Base-by-base conservation (phyloP, 2,888 invertebrate genomes). In the Pachydiplax longipennis region DNA sequence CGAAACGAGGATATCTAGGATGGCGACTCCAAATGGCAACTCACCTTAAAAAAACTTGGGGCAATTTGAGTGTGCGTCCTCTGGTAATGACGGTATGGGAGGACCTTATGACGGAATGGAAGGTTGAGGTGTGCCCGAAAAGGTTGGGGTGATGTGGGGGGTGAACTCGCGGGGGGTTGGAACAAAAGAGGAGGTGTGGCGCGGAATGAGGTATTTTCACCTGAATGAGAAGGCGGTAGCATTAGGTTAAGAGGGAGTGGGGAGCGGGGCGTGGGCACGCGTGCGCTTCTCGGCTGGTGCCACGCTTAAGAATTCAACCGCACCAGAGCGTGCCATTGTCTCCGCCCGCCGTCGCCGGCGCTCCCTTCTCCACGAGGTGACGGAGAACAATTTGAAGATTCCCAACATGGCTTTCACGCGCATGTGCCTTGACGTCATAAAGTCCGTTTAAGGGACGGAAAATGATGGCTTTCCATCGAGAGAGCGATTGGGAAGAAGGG, bases 301-400 rank as follows among this genome's bases (percentile, higher is more conserved):
- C 87, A 87, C 87, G 87, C 87, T 87, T 87, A 87, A 87, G 61
- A 87, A 87, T 87, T 37, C 65, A 87, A 2, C 87, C 15, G 87
- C 87, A n/a, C 87, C 83, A 83, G 83, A 83, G 83, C 83, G 83
- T 83, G 83, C 58, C 87, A 87, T 87, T 87, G 87, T 87, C 87
- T 87, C 31, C 31, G 22, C 53, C 83, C 48, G 48, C 83, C 48
- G 48, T 4, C 48, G 48, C 83, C 48, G 48, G 1, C 48, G 58
- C 31, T 25, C 40, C 82, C 82, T 40, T 18, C 44, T 13, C 12
- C 10, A 25, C 8, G 40, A 44, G 53, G 53, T 73, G 73, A 58
- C 87, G 35, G 83, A 61, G 87, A 61, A 58, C 87, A 87, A 87
- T 87, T 87, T 87, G n/a, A 87, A 61, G 65, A 65, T 87, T 65